Evolutionary conservation across 2,888 invertebrate species (phyloP), one percentile per base, ranked within the genome.

Genomic region (Artemia sp.): DNA sequence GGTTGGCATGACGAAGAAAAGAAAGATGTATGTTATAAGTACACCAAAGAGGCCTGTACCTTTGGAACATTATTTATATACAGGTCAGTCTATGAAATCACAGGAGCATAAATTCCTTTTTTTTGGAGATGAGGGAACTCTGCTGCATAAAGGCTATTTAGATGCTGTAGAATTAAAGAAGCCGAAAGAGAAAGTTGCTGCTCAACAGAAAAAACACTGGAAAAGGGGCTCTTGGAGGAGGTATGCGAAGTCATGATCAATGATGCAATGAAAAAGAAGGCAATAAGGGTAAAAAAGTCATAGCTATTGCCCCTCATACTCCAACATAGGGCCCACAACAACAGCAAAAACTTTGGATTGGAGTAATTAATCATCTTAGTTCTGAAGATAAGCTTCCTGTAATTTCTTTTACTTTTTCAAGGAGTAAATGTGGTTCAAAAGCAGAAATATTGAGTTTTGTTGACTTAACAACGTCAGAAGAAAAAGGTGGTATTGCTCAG

Each of bases 41-140:
- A 99, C 98, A 0, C 80, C 85, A 0, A 90, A 93, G 76, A 82
- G 98, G 70, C 98, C 98, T 0, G 93, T 99, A 0, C 98, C 98
- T 0, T 81, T 99, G 66, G 88, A 94, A 76, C 97, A 98, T 79
- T 92, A 87, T 78, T 19, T 19, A 19, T 19, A 19, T 19, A 19
- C 19, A 19, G 19, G 19, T 19, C 19, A 19, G 19, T 19, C 19
- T 19, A 19, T 19, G 19, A 19, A 19, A 19, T 19, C 19, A 19
- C 19, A 19, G 19, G 19, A 19, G 19, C 19, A 19, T 19, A 19
- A 19, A 19, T 19, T 19, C 19, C 19, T 19, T 19, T 1, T 19
- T 19, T 19, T 19, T 1, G 19, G 19, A 19, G 1, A 1, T 19
- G 19, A 19, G 19, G 19, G 19, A 19, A 19, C 19, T 19, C 19